Conservation (phyloP, 1,140 invertebrate genomes). For the Apis laboriosa region DNA sequence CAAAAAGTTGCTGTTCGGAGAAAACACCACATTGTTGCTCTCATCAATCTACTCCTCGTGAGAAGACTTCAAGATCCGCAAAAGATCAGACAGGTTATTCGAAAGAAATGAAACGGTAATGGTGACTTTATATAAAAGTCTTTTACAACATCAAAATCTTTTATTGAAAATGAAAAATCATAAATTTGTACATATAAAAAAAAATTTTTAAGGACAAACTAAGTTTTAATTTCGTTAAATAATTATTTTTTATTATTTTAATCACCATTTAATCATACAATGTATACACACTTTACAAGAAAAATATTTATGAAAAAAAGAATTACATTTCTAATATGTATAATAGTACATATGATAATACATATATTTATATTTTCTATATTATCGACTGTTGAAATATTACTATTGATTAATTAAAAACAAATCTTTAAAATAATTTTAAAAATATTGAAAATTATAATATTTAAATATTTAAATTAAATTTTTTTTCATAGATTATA, state of each 20-base stretch:
- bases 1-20: conserved; percentile 33
- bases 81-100: conserved; percentile 25
- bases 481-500: no score
- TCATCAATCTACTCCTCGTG: conserved; percentile 27
- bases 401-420: background rate
- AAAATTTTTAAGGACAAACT: background rate
- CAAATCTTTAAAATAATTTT: background rate
- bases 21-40: conserved; percentile 14
- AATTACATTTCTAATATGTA: background rate
- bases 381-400: background rate
- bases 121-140: background rate
- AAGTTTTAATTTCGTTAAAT: background rate
- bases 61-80: conserved; percentile 8
- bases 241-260: background rate
- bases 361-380: background rate
- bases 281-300: background rate
- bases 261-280: background rate
- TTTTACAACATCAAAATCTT: background rate
- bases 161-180: background rate
- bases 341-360: background rate
- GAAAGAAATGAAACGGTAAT: conserved; percentile 20
- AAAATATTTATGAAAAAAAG: background rate
- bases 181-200: background rate
- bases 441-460: no score
- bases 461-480: no score